Evolutionary conservation across 1,140 invertebrate species (phyloP).

Genomic region (Ceratosolen solmsi): DNA sequence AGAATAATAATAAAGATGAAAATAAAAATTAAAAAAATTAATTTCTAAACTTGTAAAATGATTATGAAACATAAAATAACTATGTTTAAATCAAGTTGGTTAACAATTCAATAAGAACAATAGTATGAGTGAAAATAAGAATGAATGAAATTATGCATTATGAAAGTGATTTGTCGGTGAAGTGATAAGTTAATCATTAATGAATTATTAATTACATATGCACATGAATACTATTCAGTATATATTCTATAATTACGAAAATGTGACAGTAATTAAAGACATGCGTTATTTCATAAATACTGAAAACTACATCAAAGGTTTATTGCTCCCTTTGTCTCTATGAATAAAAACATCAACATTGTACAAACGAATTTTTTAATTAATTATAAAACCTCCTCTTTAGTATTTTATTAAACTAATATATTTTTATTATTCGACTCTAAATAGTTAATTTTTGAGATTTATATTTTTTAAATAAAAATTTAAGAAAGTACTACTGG

Average conservation of each 20-base stretch:
- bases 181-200: slow-evolving; percentile 61
- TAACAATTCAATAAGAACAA: slow-evolving; percentile 52
- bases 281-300: slow-evolving; percentile 68
- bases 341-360: slow-evolving; percentile 62
- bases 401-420: too few relatives aligned
- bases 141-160: slow-evolving; percentile 55
- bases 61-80: slow-evolving; percentile 52
- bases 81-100: slow-evolving; percentile 60
- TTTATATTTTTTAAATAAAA: too few relatives aligned
- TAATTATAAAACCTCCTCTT: slow-evolving; percentile 33
- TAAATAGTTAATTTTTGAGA: too few relatives aligned
- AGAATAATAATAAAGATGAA: slow-evolving; percentile 42
- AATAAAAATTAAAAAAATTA: slow-evolving; percentile 47
- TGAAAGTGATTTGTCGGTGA: slow-evolving; percentile 55
- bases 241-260: slow-evolving; percentile 64
- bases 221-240: slow-evolving; percentile 63
- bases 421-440: too few relatives aligned
- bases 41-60: slow-evolving; percentile 54
- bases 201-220: slow-evolving; percentile 65
- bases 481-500: too few relatives aligned
- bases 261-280: slow-evolving; percentile 67
- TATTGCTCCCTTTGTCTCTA: slow-evolving; percentile 66
- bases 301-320: slow-evolving; percentile 62
- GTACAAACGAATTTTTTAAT: slow-evolving; percentile 38
- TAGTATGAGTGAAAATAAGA: slow-evolving; percentile 52